phyloP scores from a whole-genome alignment of 2,113 vertebrate species.

The Ifrita kowaldi region DNA sequence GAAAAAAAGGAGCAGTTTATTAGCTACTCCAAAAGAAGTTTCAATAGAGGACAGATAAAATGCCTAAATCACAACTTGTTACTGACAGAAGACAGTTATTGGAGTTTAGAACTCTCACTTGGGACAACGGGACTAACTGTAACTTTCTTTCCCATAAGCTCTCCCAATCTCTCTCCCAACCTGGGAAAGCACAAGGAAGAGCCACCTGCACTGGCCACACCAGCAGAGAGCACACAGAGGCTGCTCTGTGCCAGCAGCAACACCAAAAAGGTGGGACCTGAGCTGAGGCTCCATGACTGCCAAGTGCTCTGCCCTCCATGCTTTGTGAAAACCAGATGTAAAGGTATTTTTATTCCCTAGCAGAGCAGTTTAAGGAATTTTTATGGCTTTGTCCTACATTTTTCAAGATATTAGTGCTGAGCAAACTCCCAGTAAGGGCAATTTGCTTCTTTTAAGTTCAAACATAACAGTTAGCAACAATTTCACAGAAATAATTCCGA shows the following conservation, averaged over 20 bases:
- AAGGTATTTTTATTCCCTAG: background rate
- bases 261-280: background rate
- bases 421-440: background rate
- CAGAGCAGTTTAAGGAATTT: background rate
- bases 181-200: background rate
- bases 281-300: background rate
- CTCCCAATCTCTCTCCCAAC: background rate
- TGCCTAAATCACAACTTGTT: background rate
- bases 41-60: background rate
- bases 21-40: background rate
- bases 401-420: background rate
- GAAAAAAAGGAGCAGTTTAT: background rate
- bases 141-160: background rate
- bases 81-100: background rate
- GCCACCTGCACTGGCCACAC: background rate
- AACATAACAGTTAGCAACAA: background rate
- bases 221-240: background rate
- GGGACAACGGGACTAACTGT: background rate
- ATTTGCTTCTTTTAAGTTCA: background rate
- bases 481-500: background rate
- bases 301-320: background rate
- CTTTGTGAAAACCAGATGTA: background rate
- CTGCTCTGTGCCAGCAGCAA: background rate
- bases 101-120: background rate
- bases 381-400: background rate